Evolutionary conservation across 1,140 invertebrate species (phyloP).

Genomic region (Batillaria attramentaria): DNA sequence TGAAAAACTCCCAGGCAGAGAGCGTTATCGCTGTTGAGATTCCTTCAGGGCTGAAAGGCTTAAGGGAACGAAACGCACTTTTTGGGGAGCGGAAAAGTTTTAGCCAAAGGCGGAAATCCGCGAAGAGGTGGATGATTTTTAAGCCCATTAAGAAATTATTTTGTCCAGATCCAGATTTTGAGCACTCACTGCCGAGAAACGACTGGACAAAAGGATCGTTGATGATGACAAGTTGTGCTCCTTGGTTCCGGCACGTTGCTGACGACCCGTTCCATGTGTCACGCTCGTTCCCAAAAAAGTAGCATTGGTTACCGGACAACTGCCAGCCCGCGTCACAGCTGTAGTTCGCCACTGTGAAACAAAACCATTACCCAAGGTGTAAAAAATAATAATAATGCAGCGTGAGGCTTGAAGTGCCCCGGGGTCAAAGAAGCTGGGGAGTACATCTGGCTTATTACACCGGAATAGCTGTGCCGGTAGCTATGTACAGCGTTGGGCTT

Average conservation of each 20-base stretch:
- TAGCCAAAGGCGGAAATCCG: neutral
- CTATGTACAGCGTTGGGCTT: neutral
- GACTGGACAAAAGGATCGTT: conserved; percentile 37
- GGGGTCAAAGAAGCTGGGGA: no score
- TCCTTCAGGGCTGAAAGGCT: no score
- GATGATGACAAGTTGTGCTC: conserved; percentile 36
- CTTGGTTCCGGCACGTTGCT: neutral
- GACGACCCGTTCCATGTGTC: conserved; percentile 16
- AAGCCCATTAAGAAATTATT: neutral
- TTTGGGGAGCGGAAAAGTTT: neutral
- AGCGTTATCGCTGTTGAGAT: no score
- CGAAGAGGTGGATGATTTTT: neutral
- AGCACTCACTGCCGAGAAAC: conserved; percentile 38
- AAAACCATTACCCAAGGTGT: conserved; percentile 1
- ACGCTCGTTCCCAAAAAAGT: conserved; percentile 34
- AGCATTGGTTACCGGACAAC: conserved; percentile 39
- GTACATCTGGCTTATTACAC: no score
- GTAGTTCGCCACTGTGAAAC: conserved; percentile 8
- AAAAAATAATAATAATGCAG: neutral
- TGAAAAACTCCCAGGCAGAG: no score
- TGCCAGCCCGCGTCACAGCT: conserved; percentile 43
- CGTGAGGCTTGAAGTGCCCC: no score
- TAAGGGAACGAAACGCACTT: no score
- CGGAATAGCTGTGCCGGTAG: neutral
- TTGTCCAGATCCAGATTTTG: neutral